Percentiles rank a stretch among this genome's conserved stretches.
Conservation (phyloP, 2,888 invertebrate genomes). For the Eilema griseolum region DNA sequence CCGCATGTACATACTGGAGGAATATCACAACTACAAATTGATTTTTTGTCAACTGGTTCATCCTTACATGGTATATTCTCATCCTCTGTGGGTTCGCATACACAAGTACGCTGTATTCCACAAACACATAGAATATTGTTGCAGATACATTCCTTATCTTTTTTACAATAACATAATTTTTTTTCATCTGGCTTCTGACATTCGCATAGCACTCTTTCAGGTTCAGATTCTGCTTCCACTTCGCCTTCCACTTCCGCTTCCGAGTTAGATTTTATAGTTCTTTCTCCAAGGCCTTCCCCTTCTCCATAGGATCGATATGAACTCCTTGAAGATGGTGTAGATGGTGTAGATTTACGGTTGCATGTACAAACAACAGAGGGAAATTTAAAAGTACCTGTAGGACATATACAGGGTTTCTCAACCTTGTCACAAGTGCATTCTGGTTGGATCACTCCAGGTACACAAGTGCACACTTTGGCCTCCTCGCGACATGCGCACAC, state of each 20-base stretch:
- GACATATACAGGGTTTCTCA: conserved; percentile 76
- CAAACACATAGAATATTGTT: conserved; percentile 65
- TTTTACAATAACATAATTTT: conserved; percentile 63
- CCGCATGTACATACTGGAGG: conserved; percentile 9
- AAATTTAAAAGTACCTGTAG: conserved; percentile 56
- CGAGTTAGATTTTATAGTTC: background rate
- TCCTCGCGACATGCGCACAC: conserved; percentile 53
- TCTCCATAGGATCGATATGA: conserved; percentile 20
- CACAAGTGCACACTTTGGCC: conserved; percentile 43
- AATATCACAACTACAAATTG: conserved; percentile 65
- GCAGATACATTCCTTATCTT: conserved; percentile 70
- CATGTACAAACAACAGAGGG: conserved; percentile 73
- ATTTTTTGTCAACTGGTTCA: conserved; percentile 56
- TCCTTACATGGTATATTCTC: conserved; percentile 57
- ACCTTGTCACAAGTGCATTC: conserved; percentile 69
- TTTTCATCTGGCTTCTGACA: conserved; percentile 68
- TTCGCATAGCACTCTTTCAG: conserved; percentile 59
- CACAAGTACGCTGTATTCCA: conserved; percentile 64
- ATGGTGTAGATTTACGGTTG: conserved; percentile 60
- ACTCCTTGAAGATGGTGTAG: conserved; percentile 19
- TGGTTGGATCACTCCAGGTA: conserved; percentile 62
- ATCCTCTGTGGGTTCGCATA: conserved; percentile 65
- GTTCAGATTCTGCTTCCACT: conserved; percentile 5
- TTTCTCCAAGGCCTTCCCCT: conserved; percentile 28
- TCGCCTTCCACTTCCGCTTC: conserved; percentile 9